Evolutionary conservation across 2,797 vertebrate species (phyloP).

Genomic region (Acanthopagrus latus): DNA sequence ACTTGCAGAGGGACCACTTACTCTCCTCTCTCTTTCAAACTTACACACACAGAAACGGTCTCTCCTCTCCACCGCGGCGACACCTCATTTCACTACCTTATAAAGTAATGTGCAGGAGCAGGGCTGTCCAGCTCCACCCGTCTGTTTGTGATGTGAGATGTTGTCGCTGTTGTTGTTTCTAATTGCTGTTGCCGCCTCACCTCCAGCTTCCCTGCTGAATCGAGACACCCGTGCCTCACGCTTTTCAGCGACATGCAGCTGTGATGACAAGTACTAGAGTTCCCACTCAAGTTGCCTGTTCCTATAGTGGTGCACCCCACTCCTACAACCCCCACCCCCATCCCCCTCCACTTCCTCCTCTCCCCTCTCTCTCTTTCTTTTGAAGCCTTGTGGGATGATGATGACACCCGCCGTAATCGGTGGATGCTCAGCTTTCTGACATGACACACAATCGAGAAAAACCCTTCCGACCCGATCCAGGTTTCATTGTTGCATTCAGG

Average conservation of each 20-base stretch:
- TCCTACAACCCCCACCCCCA: neutral
- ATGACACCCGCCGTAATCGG: constrained; percentile 83
- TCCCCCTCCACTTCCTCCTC: neutral
- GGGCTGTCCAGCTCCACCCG: constrained; percentile 39
- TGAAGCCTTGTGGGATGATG: constrained; percentile 78
- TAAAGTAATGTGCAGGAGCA: constrained; percentile 25
- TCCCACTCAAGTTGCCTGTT: constrained; percentile 74
- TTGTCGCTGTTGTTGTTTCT: constrained; percentile 59
- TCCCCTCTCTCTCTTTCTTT: constrained; percentile 44
- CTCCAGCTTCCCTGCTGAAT: constrained; percentile 60
- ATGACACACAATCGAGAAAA: constrained; percentile 71
- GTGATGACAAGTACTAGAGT: constrained; percentile 76
- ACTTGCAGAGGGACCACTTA: constrained; percentile 38
- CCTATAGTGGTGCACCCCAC: constrained; percentile 41
- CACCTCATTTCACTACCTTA: constrained; percentile 44
- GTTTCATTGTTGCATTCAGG: constrained; percentile 66
- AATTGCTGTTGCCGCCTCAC: constrained; percentile 65
- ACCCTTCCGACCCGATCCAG: constrained; percentile 65
- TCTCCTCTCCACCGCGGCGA: constrained; percentile 2
- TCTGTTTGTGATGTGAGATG: constrained; percentile 37
- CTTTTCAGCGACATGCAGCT: constrained; percentile 65
- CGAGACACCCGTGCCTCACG: constrained; percentile 64
- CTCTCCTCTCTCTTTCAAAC: constrained; percentile 12
- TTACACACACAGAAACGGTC: neutral
- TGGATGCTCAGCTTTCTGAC: constrained; percentile 74